Evolutionary conservation across 1,140 invertebrate species (phyloP), one percentile per base, ranked within the genome.

Genomic region (Drosophila subpulchrella): DNA sequence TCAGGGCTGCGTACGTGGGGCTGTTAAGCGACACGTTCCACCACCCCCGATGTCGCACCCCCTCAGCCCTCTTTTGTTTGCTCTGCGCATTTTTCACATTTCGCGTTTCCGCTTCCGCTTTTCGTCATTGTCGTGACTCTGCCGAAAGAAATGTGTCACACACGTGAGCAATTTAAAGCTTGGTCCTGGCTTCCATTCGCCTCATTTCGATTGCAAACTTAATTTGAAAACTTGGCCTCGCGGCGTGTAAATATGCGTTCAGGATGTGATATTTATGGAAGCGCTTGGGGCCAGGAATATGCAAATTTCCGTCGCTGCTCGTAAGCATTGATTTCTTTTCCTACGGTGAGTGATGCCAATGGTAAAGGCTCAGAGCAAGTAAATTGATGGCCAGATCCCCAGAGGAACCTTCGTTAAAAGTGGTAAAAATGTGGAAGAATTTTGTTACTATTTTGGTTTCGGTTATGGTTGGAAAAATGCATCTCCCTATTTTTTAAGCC

Each of bases 101-200:
- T 71, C 65, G 63, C 68, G 75, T 72, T 88, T 88, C 76, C 80
- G 84, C 41, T 88, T 88, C 83, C 84, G 75, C 41, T 53, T 77
- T 39, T 47, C 58, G 67, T 60, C 76, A 76, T 73, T 79, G 63
- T 84, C 73, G 57, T 71, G 66, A 55, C 63, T 57, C 38, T 38
- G 44, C 46, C 46, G 20, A 74, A 75, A 75, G 46, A 90, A 90
- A 80, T 90, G 76, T 90, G 86, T 90, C 86, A 86, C 82, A 90
- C 85, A 90, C 86, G 86, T 90, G 86, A 90, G 66, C 88, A 82
- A 86, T 90, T 90, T 90, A 86, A 82, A 75, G 83, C 59, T 61
- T 62, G 46, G 59, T 58, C 24, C 59, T 38, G 47, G 61, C 62
- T 39, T 42, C 41, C 71, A 60, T 46, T 56, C 48, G 57, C 78